Percentiles rank a stretch among this genome's conserved stretches.
phyloP scores from a whole-genome alignment of 2,113 vertebrate genomes.

The Corydoras sp. region DNA sequence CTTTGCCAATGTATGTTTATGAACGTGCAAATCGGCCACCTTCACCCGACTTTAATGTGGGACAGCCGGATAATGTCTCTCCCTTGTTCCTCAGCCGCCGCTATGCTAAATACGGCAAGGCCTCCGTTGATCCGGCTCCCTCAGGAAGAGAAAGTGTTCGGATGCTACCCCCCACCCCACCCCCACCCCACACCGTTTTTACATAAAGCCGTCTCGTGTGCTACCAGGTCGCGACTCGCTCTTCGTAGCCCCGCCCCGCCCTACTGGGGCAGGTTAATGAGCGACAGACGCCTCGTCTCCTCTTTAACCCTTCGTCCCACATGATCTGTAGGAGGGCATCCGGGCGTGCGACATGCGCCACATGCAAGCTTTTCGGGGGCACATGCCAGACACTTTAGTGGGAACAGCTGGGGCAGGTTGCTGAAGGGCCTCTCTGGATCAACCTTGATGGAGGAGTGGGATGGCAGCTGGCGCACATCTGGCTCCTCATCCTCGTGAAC shows the following conservation, averaged over 20 bases:
- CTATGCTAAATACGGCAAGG: slow-evolving; percentile 25
- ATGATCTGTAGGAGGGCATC: slow-evolving; percentile 23
- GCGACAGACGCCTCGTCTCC: slow-evolving; percentile 5
- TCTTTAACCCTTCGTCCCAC: slow-evolving; percentile 28
- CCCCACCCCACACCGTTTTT: background rate
- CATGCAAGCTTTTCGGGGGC: slow-evolving; percentile 13
- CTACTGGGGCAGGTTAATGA: slow-evolving; percentile 18
- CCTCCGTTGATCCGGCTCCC: background rate
- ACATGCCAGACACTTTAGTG: slow-evolving; percentile 51
- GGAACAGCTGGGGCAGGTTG: slow-evolving; percentile 52
- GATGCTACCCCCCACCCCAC: background rate
- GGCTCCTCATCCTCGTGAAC: slow-evolving; percentile 13
- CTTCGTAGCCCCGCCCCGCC: slow-evolving; percentile 19
- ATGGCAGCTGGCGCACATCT: slow-evolving; percentile 41
- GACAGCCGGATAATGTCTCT: slow-evolving; percentile 42
- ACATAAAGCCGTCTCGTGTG: background rate
- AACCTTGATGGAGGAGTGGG: slow-evolving; percentile 30
- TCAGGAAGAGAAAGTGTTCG: background rate
- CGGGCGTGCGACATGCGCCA: background rate
- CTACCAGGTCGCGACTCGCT: slow-evolving; percentile 3
- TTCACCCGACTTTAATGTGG: slow-evolving; percentile 31
- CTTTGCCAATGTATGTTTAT: slow-evolving; percentile 46
- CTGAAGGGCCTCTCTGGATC: slow-evolving; percentile 42
- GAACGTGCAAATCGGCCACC: slow-evolving; percentile 31
- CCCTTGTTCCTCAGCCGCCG: slow-evolving; percentile 23